Percentiles rank a stretch among this genome's conserved stretches.
Conservation (phyloP, 1,140 invertebrate species). For the Platyscapa corneri region DNA sequence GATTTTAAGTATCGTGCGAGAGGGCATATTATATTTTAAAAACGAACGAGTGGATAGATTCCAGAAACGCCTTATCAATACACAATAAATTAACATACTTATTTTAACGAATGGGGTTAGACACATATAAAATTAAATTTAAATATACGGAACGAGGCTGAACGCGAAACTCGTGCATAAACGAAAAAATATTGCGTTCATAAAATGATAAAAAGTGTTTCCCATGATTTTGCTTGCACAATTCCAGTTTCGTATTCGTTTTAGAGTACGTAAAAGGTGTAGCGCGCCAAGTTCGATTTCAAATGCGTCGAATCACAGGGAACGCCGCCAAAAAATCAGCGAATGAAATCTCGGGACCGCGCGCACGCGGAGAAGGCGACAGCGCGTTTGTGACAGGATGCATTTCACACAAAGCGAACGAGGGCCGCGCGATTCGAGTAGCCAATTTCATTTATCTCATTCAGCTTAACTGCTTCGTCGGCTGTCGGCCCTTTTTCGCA, state of each 20-base stretch:
- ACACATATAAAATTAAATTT: background rate
- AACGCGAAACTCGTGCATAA: background rate
- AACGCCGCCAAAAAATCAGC: background rate
- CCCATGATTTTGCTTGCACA: background rate
- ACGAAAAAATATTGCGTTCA: background rate
- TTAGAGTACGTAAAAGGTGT: no score
- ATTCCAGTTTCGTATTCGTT: background rate
- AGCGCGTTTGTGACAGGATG: no score
- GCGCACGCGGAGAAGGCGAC: no score
- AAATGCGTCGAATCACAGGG: background rate
- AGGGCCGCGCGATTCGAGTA: background rate
- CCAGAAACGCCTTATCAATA: background rate
- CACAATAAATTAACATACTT: no score
- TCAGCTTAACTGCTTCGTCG: background rate
- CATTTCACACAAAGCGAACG: background rate
- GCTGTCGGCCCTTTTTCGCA: background rate
- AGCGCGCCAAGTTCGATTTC: background rate
- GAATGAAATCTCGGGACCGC: background rate
- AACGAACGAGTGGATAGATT: background rate
- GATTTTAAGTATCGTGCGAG: background rate
- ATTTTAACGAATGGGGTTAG: no score
- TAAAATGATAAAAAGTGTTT: background rate
- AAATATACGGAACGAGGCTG: background rate
- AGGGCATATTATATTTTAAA: background rate
- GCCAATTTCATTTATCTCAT: background rate